A percentile compares a stretch with the other conserved stretches of the same genome.
phyloP scores from a whole-genome alignment of 2,113 vertebrate species.

The Speoplatyrhinus poulsoni region DNA sequence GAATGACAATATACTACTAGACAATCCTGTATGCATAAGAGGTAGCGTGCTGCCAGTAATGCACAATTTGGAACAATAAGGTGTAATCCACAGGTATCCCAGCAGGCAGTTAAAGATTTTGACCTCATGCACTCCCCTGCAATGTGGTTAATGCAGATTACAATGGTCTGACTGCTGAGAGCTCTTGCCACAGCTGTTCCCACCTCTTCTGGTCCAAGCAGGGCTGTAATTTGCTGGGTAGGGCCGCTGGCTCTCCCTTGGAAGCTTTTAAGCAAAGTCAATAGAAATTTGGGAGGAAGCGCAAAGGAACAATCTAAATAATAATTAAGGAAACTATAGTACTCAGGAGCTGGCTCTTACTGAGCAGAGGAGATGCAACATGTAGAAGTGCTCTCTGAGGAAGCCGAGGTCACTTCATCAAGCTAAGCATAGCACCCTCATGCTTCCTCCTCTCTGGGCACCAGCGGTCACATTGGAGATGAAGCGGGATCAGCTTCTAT shows the following conservation, averaged over 20 bases:
- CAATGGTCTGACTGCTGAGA: conserved; percentile 72
- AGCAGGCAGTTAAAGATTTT: conserved; percentile 80
- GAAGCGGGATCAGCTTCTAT: conserved; percentile 46
- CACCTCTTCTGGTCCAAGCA: conserved; percentile 45
- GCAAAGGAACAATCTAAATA: conserved; percentile 56
- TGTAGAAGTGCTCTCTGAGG: conserved; percentile 23
- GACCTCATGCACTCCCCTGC: conserved; percentile 74
- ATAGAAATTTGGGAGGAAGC: conserved; percentile 55
- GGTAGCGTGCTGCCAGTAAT: conserved; percentile 38
- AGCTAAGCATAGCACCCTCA: conserved; percentile 51
- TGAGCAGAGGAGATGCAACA: conserved; percentile 25
- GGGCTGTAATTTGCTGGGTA: conserved; percentile 66
- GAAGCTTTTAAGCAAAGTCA: conserved; percentile 64
- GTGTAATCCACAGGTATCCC: conserved; percentile 71
- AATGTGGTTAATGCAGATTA: conserved; percentile 80
- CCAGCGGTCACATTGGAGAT: conserved; percentile 40
- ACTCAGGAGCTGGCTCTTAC: conserved; percentile 23
- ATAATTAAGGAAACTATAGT: conserved; percentile 53
- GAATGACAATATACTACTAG: conserved; percentile 21
- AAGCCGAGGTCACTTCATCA: conserved; percentile 48
- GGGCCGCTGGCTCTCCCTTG: conserved; percentile 23
- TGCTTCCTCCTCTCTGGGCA: conserved; percentile 33
- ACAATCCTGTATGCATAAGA: conserved; percentile 52
- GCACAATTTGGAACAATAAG: conserved; percentile 60
- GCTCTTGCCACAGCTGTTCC: conserved; percentile 70